Evolutionary conservation across 2,888 invertebrate genomes (phyloP), one percentile per base, ranked within the genome.

Genomic region (Embidobia sp.): DNA sequence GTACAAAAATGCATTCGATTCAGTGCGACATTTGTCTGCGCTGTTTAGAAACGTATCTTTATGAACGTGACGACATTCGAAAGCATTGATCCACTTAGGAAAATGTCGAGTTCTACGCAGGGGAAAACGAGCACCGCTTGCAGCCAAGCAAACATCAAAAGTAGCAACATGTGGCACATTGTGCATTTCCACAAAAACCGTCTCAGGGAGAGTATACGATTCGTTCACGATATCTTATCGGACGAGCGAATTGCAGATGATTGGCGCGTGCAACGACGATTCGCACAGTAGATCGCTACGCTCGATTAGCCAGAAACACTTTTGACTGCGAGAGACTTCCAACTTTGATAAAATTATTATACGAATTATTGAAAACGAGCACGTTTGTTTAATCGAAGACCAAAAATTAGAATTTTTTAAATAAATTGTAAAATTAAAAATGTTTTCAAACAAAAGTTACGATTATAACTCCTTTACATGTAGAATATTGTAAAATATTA

Each of bases 161-260:
- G 48, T 72, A 64, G 72, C 72, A 72, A 72, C 72, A 72, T 72
- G 72, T 63, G 63, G 72, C 72, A 64, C 46, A 53, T 72, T 72
- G 53, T 27, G 13, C 27, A 18, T 51, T 42, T 44, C 61, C 22
- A n/a, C 48, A 53, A 55, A 55, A 29, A 22, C 40, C 22, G 27
- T 61, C 15, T 46, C 29, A n/a, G 33, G 33, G 5, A 27, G 27
- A n/a, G 46, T 55, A 29, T 37, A 46, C 15, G 18, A 69, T 61
- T 40, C 42, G 29, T 10, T 37, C 11, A 11, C 44, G 70, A 61
- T 69, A 70, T 29, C 31, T 53, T 46, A 49, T 46, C 61, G 46
- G 35, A 61, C 35, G 31, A 53, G 22, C n/a, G 18, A 40, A 53
- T 61, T 53, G 46, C 35, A 44, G 16, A 35, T 19, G 18, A 15